Evolutionary conservation across 2,888 invertebrate genomes (phyloP).

Genomic region (Diplolepis rosae): DNA sequence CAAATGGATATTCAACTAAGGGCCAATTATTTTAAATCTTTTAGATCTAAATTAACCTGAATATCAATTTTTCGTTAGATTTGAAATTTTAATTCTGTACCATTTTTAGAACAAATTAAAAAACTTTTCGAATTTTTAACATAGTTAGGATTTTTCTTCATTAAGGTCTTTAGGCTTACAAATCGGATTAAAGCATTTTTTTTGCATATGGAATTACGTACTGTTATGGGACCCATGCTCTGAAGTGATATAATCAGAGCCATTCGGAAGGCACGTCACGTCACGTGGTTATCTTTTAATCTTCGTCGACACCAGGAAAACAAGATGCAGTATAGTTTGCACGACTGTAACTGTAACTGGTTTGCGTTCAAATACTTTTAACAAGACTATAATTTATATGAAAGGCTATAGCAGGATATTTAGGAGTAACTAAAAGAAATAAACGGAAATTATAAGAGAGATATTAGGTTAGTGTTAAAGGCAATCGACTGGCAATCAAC

Average conservation of each 20-base stretch:
- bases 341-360: slow-evolving; percentile 16
- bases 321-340: slow-evolving; percentile 13
- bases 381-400: slow-evolving; percentile 22
- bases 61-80: too few species aligned
- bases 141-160: slow-evolving; percentile 1
- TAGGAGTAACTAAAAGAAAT: neutral
- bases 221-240: slow-evolving; percentile 9
- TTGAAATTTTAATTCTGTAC: too few species aligned
- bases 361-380: slow-evolving; percentile 3
- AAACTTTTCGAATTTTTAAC: too few species aligned
- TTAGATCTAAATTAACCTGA: too few species aligned
- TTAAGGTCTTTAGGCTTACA: neutral
- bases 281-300: slow-evolving; percentile 14
- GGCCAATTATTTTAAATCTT: neutral
- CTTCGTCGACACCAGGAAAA: slow-evolving; percentile 27
- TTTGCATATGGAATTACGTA: slow-evolving; percentile 4
- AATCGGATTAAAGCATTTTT: slow-evolving; percentile 18
- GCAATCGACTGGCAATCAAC: too few species aligned
- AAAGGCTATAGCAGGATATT: slow-evolving; percentile 4
- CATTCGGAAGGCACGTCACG: slow-evolving; percentile 12
- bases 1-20: too few species aligned
- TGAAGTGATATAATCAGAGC: slow-evolving; percentile 26
- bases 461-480: too few species aligned
- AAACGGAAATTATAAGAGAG: neutral
- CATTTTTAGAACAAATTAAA: too few species aligned